phyloP scores from a whole-genome alignment of 1,140 invertebrate genomes.

The Zaprionus nigranus region DNA sequence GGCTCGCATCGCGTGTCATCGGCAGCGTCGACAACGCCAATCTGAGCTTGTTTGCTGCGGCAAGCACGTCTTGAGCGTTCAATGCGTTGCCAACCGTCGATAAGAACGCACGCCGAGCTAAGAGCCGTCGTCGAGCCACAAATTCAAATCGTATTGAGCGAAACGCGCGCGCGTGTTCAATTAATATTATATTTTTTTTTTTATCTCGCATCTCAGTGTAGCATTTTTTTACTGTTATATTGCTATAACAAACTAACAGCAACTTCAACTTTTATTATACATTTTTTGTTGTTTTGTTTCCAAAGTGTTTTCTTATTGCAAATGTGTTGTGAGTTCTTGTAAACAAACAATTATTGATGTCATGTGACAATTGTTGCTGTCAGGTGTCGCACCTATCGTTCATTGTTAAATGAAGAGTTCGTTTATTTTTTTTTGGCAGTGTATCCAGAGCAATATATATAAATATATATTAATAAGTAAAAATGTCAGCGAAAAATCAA shows the following conservation, averaged over 20 bases:
- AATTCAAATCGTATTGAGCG: not conserved
- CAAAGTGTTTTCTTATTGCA: not conserved
- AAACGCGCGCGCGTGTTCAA: conserved; percentile 29
- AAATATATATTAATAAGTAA: not conserved
- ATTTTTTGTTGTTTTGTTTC: not conserved
- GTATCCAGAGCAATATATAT: not conserved
- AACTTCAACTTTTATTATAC: not conserved
- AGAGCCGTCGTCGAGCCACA: conserved; percentile 12
- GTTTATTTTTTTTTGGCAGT: conserved; percentile 3
- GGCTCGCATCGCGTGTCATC: conserved; percentile 36
- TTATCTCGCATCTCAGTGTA: not conserved
- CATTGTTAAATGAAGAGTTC: not conserved
- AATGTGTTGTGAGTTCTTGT: not conserved
- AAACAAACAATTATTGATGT: conserved; percentile 13
- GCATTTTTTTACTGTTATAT: not conserved
- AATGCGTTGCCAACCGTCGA: conserved; percentile 76
- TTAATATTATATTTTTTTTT: not conserved
- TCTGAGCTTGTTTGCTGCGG: conserved; percentile 33
- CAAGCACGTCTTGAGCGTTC: conserved; percentile 71
- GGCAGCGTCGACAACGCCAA: conserved; percentile 14
- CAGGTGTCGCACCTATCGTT: conserved; percentile 22
- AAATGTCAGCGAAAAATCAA: conserved; percentile 83
- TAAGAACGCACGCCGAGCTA: conserved; percentile 67
- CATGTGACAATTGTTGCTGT: conserved; percentile 38
- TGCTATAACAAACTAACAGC: not conserved